Evolutionary conservation across 2,797 vertebrate genomes (phyloP), one percentile per base, ranked within the genome.

Genomic region (Schizopygopsis pylzovi): DNA sequence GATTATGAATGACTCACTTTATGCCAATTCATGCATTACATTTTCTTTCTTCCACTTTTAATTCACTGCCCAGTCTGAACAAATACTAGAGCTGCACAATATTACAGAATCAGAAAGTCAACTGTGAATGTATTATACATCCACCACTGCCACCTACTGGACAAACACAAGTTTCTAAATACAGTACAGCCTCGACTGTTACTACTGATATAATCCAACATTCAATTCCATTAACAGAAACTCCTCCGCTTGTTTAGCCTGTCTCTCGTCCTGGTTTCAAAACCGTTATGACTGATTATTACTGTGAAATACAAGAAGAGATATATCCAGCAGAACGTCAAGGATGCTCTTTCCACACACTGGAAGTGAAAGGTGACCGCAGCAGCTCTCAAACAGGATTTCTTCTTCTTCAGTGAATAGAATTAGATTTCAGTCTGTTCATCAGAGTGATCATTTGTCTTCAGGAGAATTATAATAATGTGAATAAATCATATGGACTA

Each of bases 91-190:
- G 61, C 68, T 28, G 45, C 28, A 25, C 28, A n/a, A 56, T 41
- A 41, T 45, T 45, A 7, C 6, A 49, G 11, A 81, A 76, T 45
- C 45, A 78, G 43, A 28, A 41, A 70, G 68, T 45, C 18, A 65
- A 43, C 43, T n/a, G 10, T 33, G 1, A 4, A n/a, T 22, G 8
- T 10, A 20, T 54, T 41, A n/a, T 9, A 56, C 82, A 67, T 59
- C 61, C 43, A n/a, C 54, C n/a, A 81, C n/a, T 85, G 83, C 88
- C 88, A 72, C n/a, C 70, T 85, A 83, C 65, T 85, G 86, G 86
- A 77, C 22, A 83, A 82, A 28, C 18, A 18, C 18, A 1, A 0
- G 20, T 11, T 47, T 41, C 2, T 67, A 63, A 83, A 47, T 25
- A 68, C 3, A 87, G 20, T 6, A 28, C 25, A 68, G 4, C 47